These are phyloP conservation scores for Tetragnatha versicolor DNA, from an alignment of 1,140 invertebrate species.

Conservation along the genomic window DNA sequence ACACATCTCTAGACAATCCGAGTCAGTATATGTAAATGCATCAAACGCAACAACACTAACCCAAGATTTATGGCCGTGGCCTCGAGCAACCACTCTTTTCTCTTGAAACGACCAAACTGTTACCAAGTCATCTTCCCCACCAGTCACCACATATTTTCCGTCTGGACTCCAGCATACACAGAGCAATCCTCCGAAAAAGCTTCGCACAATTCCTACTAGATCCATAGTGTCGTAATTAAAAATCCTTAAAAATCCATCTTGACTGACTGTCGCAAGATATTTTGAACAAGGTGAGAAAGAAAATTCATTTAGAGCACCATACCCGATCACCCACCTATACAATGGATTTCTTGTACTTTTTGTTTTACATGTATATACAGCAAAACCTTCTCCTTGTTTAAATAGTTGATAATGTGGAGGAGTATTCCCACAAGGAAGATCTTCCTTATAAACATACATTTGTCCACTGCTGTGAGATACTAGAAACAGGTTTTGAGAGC, in stretches of 20 bases:
- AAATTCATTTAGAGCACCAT: conserved; percentile 93
- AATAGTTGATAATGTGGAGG: conserved; percentile 90
- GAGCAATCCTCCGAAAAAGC: conserved; percentile 93
- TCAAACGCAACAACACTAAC: conserved; percentile 97
- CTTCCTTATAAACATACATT: conserved; percentile 97
- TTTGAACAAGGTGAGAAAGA: conserved; percentile 94
- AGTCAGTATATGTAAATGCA: conserved; percentile 76
- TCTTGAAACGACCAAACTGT: conserved; percentile 97
- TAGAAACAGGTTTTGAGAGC: conserved; percentile 89
- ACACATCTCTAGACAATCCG: conserved; percentile 61
- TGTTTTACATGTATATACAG: conserved; percentile 94
- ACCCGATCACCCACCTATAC: conserved; percentile 82
- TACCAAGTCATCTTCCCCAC: conserved; percentile 98
- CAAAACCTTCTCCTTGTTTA: conserved; percentile 93
- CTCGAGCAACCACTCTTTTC: conserved; percentile 90
- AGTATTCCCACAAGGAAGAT: conserved; percentile 83
- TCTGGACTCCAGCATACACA: conserved; percentile 99
- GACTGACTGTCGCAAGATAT: conserved; percentile 90
- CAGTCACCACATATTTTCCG: conserved; percentile 92
- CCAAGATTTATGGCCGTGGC: conserved; percentile 94
- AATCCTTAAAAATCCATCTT: conserved; percentile 95
- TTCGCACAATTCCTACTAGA: conserved; percentile 85
- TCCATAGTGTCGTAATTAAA: conserved; percentile 99
- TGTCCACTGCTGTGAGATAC: conserved; percentile 96
- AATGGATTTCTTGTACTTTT: conserved; percentile 96